A percentile compares a stretch with the other conserved stretches of the same genome.
phyloP scores from a whole-genome alignment of 2,888 invertebrate genomes.

The Hyposoter didymator region DNA sequence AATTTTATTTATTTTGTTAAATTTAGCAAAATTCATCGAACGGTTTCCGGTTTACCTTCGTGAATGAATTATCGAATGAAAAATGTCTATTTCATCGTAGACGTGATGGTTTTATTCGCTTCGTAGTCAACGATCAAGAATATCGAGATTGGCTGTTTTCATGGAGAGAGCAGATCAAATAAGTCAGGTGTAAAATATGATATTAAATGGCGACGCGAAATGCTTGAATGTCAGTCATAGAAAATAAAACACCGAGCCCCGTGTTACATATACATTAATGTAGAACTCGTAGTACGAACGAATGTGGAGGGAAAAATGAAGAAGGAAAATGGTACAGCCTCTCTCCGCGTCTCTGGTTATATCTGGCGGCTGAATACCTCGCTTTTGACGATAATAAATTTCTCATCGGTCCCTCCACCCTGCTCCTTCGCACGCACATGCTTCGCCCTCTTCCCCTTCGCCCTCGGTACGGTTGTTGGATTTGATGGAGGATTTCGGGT shows the following conservation, averaged over 20 bases:
- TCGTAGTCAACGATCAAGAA: too few species aligned
- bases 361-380: conserved; percentile 57
- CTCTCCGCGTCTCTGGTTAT: conserved; percentile 10
- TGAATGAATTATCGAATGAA: too few species aligned
- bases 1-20: too few species aligned
- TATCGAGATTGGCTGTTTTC: not conserved
- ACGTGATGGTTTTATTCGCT: too few species aligned
- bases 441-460: conserved; percentile 1
- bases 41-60: too few species aligned
- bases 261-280: not conserved
- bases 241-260: not conserved
- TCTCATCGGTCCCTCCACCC: conserved; percentile 51
- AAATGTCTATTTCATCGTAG: too few species aligned
- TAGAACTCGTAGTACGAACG: not conserved
- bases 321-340: conserved; percentile 45
- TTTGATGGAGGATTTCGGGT: conserved; percentile 44
- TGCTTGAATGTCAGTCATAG: not conserved
- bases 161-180: not conserved
- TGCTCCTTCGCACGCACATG: not conserved
- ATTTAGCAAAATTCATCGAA: too few species aligned
- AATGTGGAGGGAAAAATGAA: not conserved
- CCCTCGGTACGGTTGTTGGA: conserved; percentile 28
- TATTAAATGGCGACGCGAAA: not conserved
- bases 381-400: conserved; percentile 64
- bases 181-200: not conserved